Base-by-base conservation (phyloP, 2,113 vertebrate genomes). In the Sylvietta virens region DNA sequence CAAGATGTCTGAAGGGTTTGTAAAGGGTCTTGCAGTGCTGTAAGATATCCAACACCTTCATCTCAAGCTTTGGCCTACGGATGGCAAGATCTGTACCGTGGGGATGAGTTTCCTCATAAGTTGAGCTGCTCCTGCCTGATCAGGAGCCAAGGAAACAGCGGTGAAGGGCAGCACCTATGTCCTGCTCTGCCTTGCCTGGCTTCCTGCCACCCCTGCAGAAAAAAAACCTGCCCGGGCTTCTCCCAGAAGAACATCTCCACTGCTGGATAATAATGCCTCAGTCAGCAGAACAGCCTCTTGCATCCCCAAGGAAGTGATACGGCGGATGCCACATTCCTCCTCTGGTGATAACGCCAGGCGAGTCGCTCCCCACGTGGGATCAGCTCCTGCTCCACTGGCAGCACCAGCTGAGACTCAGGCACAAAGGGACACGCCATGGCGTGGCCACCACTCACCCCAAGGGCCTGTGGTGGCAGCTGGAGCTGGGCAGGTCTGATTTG, bases 351-450 rank as follows among this genome's bases (percentile, higher is more conserved):
- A 83, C 1, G 0, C 20, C 9, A 54, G 35, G 28, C n/a, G 30
- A 69, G 47, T n/a, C 2, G 0, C 17, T 42, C 62, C 37, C 51
- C 5, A 6, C 0, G 0, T 37, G 33, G 81, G 57, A 65, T 26
- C 7, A 0, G 45, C 56, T 89, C 26, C 58, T 24, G n/a, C n/a
- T 50, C 30, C 56, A 3, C 53, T 26, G 66, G 70, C 6, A 6
- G 73, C 71, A 73, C 70, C 81, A 77, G 50, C 27, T 6, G 1
- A 61, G 35, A 26, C 14, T 16, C 33, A n/a, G 48, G 40, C 27
- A 48, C 50, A 73, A 69, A 47, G 42, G 81, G 20, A 61, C 11
- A 18, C 0, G 1, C n/a, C 3, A 8, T 18, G 20, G 39, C 7
- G 4, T 21, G 37, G 65, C 30, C 90, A 65, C 50, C 8, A 3